Conservation (phyloP, 2,888 invertebrate species). For the Tenthredo distinguenda region DNA sequence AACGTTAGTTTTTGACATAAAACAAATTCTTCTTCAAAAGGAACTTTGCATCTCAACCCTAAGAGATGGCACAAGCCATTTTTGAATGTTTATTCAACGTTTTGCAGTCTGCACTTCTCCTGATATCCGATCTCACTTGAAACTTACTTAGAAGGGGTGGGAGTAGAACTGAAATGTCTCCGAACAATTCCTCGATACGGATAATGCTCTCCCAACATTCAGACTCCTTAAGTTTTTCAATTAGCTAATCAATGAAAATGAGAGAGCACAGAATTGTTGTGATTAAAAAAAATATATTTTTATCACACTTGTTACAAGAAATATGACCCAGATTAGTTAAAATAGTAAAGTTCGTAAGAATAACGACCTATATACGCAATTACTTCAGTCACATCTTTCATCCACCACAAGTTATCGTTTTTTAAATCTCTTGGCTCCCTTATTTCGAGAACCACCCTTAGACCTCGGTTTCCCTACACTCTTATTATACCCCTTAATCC, state of each 20-base stretch:
- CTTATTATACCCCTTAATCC: slow-evolving; percentile 82
- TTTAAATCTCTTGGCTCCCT: slow-evolving; percentile 42
- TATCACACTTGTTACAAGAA: background rate
- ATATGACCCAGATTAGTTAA: background rate
- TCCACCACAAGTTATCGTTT: slow-evolving; percentile 9
- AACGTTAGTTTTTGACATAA: too few species aligned
- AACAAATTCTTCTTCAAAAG: too few species aligned
- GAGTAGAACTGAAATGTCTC: too few species aligned
- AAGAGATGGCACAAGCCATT: too few species aligned
- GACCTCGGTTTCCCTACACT: slow-evolving; percentile 58
- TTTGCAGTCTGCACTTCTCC: too few species aligned
- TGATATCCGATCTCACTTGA: too few species aligned
- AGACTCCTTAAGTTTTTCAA: too few species aligned
- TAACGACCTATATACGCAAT: background rate
- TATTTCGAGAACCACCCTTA: slow-evolving; percentile 22
- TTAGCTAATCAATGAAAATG: background rate
- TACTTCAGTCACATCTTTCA: background rate
- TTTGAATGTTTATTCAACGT: too few species aligned
- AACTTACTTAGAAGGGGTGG: too few species aligned
- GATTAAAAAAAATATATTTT: background rate
- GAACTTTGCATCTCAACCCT: too few species aligned
- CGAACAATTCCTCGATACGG: too few species aligned
- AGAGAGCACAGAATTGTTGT: background rate
- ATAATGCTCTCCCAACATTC: too few species aligned
- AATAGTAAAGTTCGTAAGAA: background rate